Conservation (phyloP, 2,888 invertebrate genomes). For the Leptinotarsa peninsularis region DNA sequence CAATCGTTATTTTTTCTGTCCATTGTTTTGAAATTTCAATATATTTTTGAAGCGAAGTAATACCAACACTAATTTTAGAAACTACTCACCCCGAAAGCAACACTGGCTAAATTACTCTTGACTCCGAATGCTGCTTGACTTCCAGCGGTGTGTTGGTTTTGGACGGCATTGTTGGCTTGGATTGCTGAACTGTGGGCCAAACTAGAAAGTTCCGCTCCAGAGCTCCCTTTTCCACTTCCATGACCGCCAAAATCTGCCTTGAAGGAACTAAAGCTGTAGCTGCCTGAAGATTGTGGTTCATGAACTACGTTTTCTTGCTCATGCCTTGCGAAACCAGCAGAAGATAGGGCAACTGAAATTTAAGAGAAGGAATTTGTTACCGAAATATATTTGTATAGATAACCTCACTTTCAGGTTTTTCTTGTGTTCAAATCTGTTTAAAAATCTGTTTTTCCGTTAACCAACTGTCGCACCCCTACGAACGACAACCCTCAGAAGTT, state of each 20-base stretch:
- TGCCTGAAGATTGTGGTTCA: constrained; percentile 23
- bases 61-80: neutral
- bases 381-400: no score
- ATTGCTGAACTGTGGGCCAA: constrained; percentile 78
- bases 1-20: no score
- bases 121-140: constrained; percentile 81
- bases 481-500: no score
- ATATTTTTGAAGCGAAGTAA: neutral
- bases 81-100: constrained; percentile 68
- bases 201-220: constrained; percentile 75
- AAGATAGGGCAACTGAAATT: constrained; percentile 12
- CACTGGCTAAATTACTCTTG: constrained; percentile 78
- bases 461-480: no score
- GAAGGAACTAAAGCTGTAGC: constrained; percentile 19
- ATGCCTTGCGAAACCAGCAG: constrained; percentile 13
- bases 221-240: constrained; percentile 28
- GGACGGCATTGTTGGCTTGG: constrained; percentile 76
- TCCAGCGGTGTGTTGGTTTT: constrained; percentile 78
- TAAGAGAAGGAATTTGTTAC: neutral
- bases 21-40: no score
- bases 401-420: neutral
- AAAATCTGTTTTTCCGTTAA: no score
- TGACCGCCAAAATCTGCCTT: neutral
- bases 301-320: constrained; percentile 27
- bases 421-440: neutral